These are phyloP conservation scores for Laothoe populi DNA, from an alignment of 2,888 invertebrate genomes.

Conservation along the genomic window DNA sequence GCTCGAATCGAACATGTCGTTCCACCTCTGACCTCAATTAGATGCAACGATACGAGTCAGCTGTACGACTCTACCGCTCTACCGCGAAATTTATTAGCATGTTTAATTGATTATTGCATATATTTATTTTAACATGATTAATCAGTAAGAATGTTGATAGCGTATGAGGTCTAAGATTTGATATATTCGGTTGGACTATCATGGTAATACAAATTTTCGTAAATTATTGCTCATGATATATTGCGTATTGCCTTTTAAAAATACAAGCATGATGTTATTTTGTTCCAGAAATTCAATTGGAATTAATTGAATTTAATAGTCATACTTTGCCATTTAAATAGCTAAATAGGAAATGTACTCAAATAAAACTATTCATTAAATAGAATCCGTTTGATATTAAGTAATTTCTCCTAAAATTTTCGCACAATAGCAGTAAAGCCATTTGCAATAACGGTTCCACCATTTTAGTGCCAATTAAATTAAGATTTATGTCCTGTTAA, in stretches of 20 bases:
- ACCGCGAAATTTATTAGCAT: conserved; percentile 44
- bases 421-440: conserved; percentile 11
- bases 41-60: conserved; percentile 45
- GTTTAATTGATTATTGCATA: conserved; percentile 39
- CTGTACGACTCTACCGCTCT: conserved; percentile 33
- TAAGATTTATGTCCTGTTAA: conserved; percentile 14
- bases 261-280: no score
- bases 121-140: conserved; percentile 10
- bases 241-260: no score
- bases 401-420: conserved; percentile 11
- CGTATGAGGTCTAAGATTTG: no score
- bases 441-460: conserved; percentile 5
- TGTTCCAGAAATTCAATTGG: no score
- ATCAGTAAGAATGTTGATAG: neutral
- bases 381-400: neutral
- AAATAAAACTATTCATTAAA: no score
- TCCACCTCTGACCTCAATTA: conserved; percentile 51
- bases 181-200: no score
- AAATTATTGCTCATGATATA: no score
- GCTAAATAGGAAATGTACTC: no score
- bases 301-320: no score
- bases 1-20: conserved; percentile 40
- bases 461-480: conserved; percentile 20
- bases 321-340: no score
- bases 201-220: no score